Evolutionary conservation across 2,797 vertebrate genomes (phyloP).

Genomic region (Luscinia megarhynchos): DNA sequence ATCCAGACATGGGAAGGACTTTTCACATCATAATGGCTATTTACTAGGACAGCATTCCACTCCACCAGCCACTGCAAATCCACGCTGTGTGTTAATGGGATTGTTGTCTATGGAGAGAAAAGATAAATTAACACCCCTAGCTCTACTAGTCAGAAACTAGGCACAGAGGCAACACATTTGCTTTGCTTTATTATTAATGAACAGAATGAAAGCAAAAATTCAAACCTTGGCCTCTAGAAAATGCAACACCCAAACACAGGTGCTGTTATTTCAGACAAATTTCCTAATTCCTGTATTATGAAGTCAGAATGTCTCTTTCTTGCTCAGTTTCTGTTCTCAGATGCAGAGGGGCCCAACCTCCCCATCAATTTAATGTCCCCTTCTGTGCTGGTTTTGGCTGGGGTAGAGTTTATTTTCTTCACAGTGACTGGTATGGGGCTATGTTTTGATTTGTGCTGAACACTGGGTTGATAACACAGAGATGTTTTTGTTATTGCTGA

Average conservation of each 20-base stretch:
- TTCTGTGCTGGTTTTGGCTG: neutral
- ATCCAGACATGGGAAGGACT: slow-evolving; percentile 99
- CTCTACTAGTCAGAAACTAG: neutral
- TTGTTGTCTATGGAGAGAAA: slow-evolving; percentile 80
- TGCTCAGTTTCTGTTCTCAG: neutral
- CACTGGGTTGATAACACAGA: neutral
- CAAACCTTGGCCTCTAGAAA: neutral
- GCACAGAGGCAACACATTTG: neutral
- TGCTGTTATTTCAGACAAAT: neutral
- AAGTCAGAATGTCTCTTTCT: neutral
- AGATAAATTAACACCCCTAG: neutral
- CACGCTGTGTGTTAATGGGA: slow-evolving; percentile 91
- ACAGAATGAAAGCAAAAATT: neutral
- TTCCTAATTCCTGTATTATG: neutral
- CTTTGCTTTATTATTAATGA: neutral
- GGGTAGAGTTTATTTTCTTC: neutral
- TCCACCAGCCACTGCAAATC: slow-evolving; percentile 98
- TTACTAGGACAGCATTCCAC: slow-evolving; percentile 95
- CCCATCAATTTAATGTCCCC: neutral
- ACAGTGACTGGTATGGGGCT: neutral
- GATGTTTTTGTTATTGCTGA: neutral
- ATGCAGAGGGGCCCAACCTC: neutral
- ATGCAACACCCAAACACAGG: neutral
- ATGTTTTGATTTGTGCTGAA: neutral
- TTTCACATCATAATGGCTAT: slow-evolving; percentile 97